phyloP scores from a whole-genome alignment of 1,140 invertebrate genomes.

The Polypedilum vanderplanki region DNA sequence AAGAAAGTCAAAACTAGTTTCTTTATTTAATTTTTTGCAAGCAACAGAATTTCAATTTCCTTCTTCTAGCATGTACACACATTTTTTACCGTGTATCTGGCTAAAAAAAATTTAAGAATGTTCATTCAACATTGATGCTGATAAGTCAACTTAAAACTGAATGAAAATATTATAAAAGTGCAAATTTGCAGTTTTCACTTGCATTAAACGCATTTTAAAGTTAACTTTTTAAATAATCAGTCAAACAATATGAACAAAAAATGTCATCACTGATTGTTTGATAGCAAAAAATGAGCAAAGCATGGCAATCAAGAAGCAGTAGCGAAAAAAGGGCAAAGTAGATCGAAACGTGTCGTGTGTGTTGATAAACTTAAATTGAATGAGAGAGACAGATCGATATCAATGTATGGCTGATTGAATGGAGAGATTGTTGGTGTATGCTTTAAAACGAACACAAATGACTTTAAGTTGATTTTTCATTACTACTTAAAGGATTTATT shows the following conservation, averaged over 20 bases:
- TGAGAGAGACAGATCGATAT: background rate
- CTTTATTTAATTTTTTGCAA: background rate
- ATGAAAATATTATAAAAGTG: too few species aligned
- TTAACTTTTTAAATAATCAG: too few species aligned
- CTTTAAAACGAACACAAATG: too few species aligned
- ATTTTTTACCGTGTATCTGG: background rate
- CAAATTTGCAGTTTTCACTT: too few species aligned
- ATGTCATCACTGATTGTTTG: too few species aligned
- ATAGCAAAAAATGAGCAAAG: background rate
- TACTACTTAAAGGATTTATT: too few species aligned
- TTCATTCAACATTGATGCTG: background rate
- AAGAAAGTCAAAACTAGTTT: background rate
- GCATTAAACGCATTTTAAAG: background rate
- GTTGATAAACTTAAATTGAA: conserved; percentile 19
- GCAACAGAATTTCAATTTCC: conserved; percentile 11
- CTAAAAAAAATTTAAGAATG: background rate
- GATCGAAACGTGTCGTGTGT: background rate
- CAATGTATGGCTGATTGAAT: conserved; percentile 1
- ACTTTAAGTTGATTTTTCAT: too few species aligned
- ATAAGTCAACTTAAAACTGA: background rate
- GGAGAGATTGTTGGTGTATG: too few species aligned
- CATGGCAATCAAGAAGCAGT: background rate
- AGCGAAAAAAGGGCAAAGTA: background rate
- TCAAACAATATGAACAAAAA: too few species aligned
- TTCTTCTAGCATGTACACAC: background rate